These are phyloP conservation scores for Lasiurus cinereus DNA, from an alignment of 2,113 vertebrate genomes.

Conservation along the genomic window DNA sequence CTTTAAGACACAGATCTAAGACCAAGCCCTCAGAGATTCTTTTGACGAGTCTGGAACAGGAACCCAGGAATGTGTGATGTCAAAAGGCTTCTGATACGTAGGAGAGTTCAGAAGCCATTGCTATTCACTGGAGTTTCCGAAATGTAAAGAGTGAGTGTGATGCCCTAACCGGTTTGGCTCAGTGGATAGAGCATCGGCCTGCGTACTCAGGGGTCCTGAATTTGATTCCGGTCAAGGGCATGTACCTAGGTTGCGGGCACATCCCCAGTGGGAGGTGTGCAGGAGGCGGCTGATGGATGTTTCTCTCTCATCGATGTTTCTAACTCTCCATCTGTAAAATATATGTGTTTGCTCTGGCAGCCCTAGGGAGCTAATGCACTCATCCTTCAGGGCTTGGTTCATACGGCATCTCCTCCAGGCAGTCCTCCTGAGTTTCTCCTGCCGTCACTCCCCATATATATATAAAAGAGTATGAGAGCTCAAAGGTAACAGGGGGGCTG, in stretches of 20 bases:
- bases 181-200: no score
- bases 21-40: background rate
- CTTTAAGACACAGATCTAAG: background rate
- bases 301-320: no score
- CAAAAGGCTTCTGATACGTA: background rate
- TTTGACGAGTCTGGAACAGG: background rate
- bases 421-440: background rate
- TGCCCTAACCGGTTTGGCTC: no score
- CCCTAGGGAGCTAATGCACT: background rate
- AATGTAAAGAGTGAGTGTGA: background rate
- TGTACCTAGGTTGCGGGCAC: no score
- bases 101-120: background rate
- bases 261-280: no score
- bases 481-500: background rate
- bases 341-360: background rate
- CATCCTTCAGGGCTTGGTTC: background rate
- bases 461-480: background rate
- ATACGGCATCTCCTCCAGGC: background rate
- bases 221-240: no score
- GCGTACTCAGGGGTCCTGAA: no score
- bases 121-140: background rate
- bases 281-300: no score
- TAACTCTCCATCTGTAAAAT: no score
- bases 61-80: background rate
- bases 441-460: background rate